Evolutionary conservation across 2,888 invertebrate genomes (phyloP), one percentile per base, ranked within the genome.

Genomic region (Ischnus inquisitorius): DNA sequence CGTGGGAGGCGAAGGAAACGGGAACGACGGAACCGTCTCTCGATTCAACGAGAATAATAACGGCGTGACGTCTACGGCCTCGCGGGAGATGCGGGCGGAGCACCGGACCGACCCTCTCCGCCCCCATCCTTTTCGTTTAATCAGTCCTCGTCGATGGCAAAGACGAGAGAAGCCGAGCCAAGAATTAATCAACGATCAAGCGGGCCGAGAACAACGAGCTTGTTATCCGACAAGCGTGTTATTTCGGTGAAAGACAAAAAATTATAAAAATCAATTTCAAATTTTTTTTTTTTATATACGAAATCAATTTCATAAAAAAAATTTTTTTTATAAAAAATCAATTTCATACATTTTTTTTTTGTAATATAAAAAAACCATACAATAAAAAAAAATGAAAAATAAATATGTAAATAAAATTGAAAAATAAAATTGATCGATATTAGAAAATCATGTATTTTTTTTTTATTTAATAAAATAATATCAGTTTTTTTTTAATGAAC

Each of bases 131-230:
- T 22, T 39, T 64, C 62, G 60, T 71, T 75, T 80, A 86, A 86
- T 86, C 82, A 84, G 79, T 54, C 60, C 64, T 74, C 60, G 51
- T 67, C 34, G 57, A 54, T 64, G 41, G 16, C 71, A 41, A 69
- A 69, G 68, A 28, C 19, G 28, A 48, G 65, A 39, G 39, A 34
- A 25, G 48, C 39, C 62, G 28, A 65, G 67, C 51, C 51, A 41
- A 79, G 83, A 85, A 79, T 84, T 84, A 82, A 84, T 85, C 84
- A 79, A 75, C 54, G 76, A 82, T 74, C 67, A 48, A 54, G 28
- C 72, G 65, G 22, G 41, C 48, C 43, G 22, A 62, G 65, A 75
- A 78, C 75, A 78, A 84, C 65, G 79, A 69, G 71, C 82, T 82
- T 60, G 75, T 79, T 75, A 68, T 22, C 16, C 71, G 16, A 10